Base-by-base conservation (phyloP, 2,888 invertebrate genomes). In the Iphiclides podalirius region DNA sequence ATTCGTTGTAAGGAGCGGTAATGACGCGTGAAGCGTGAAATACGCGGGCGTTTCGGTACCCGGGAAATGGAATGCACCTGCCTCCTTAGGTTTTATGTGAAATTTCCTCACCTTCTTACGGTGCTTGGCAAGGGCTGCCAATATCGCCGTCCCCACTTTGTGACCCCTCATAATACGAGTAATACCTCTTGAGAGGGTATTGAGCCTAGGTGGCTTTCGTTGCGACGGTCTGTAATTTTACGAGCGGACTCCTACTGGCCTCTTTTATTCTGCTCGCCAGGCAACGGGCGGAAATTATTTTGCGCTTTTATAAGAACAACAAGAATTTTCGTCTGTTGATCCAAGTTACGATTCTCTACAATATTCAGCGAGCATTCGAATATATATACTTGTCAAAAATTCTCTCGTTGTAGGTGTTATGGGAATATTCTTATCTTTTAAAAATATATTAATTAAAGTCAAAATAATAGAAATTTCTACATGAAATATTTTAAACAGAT, bases 1-100 rank as follows among this genome's bases (percentile, higher is more conserved):
- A 74, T 72, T 70, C 73, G 63, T 65, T 68, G 72, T 72, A 75
- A 72, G 74, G 70, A 67, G 72, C 65, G 63, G 77, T 80, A 85
- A 84, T 78, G 81, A 81, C 73, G 76, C 79, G 74, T 72, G 75
- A 77, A 75, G 78, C 79, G 85, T 87, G 79, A 88, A 86, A 86
- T 85, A 86, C 84, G 77, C 74, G 68, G 70, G 78, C 85, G 80
- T 86, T 86, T 79, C 69, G 81, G 75, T 74, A 72, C 82, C 80
- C 74, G 73, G 70, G 72, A 83, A 86, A 87, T 86, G 85, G 84
- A 82, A 85, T 85, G 85, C 85, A 87, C 86, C 86, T 87, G 87
- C 80, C 82, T 86, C 86, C 83, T 84, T 81, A 84, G 75, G 84
- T 85, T 87, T 87, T 87, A 87, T 85, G 87, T 75, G 82, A 80